Base-by-base conservation (phyloP, 2,888 invertebrate species). In the Polyommatus icarus region DNA sequence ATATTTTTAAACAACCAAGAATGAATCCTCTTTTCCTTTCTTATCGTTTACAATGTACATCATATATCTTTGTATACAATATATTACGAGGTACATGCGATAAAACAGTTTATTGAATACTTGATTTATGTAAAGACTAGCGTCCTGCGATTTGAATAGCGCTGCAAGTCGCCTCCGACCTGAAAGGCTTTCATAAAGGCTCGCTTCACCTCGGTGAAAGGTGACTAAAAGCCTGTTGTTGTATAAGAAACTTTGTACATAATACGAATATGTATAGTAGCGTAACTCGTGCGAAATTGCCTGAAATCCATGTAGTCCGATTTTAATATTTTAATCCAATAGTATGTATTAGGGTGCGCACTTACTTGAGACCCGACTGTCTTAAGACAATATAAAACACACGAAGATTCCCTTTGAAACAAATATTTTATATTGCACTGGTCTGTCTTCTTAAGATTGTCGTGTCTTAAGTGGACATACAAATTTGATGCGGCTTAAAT, bases 161-260 rank as follows among this genome's bases (percentile, higher is more conserved):
- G 86, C 86, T 88, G 87, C 85, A 87, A 85, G 86, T 86, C 88
- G 87, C 87, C 86, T 85, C 86, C 87, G 89, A 90, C 87, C 88
- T 91, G 90, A 91, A 92, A 92, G 91, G 91, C 91, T 91, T 92
- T 91, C 91, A 91, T 91, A 91, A 92, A 91, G 89, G 90, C 87
- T 83, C 84, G 87, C 86, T 87, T 85, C 87, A 86, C 89, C 89
- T 89, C 87, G 84, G 84, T 86, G 87, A 85, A 88, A 86, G 88
- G 85, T 86, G 84, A 84, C 88, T 90, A 89, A 91, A 90, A 89
- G 90, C 89, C 84, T 84, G 85, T 87, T 88, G 85, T 87, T 86
- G 82, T 83, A 83, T 85, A 85, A 86, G 87, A 87, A 89, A 90
- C 89, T 90, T 90, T 85, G 86, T 85, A 88, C 86, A 54, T 18